Base-by-base conservation (phyloP, 2,888 invertebrate genomes). In the Neoitamus cyanurus region DNA sequence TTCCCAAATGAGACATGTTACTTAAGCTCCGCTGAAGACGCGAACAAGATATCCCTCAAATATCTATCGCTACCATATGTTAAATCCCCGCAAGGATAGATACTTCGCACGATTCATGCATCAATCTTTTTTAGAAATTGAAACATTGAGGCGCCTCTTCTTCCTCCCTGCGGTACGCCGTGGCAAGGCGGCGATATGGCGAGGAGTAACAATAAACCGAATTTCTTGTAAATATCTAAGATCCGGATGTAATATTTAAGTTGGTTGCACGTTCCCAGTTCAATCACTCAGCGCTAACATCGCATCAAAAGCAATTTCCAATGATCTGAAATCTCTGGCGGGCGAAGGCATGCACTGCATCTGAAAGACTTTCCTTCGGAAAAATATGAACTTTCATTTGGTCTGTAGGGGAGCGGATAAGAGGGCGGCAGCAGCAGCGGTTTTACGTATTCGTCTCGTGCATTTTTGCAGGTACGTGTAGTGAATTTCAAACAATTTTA, bases 211-310 rank as follows among this genome's bases (percentile, higher is more conserved):
- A 58, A 25, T 58, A 58, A 58, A 58, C 58, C 25, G 58, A 58
- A 25, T 20, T 11, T 6, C 25, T 58, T 58, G 58, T 58, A 58
- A 58, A 58, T 58, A 20, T 58, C 58, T 58, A 58, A 58, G 58
- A 58, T 58, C 20, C 58, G 9, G 58, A 25, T 58, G 58, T 58
- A 58, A 58, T 58, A 58, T 58, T 58, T 58, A 58, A 58, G 58
- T 58, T 25, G 69, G 37, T 31, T 46, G 73, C 83, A 83, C 83
- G 83, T 83, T 83, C 36, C 31, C 83, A 83, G 83, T 83, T 72
- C 83, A 83, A 83, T 83, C 83, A 83, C 83, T 83, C 83, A 83
- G 73, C 58, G 83, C 83, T 83, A 83, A 83, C 83, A 83, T 83
- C 46, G 48, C 83, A 83, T 83, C 83, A 83, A 73, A 83, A 73